A percentile compares a stretch with the other conserved stretches of the same genome.
Conservation (phyloP, 2,113 vertebrate species). For the Spea multiplicata region DNA sequence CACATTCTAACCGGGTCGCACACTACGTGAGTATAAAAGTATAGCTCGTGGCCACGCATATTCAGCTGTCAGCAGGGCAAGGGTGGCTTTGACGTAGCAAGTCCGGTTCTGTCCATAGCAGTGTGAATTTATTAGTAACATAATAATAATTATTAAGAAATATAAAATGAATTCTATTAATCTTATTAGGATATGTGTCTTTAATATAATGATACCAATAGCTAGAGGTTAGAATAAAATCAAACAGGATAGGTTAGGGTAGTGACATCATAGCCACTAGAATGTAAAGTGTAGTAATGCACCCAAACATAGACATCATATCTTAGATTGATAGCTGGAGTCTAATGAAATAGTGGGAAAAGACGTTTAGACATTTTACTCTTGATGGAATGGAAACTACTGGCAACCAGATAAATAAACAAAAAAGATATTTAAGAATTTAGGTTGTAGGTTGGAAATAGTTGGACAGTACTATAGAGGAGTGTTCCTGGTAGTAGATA, state of each 20-base stretch:
- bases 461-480: too few relatives aligned
- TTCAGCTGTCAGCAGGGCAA: too few relatives aligned
- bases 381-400: constrained; percentile 44
- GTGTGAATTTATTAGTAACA: too few relatives aligned
- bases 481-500: too few relatives aligned
- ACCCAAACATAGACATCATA: constrained; percentile 48
- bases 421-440: not conserved
- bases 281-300: constrained; percentile 26
- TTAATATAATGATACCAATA: not conserved
- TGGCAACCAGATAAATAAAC: constrained; percentile 27
- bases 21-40: too few relatives aligned
- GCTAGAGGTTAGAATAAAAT: not conserved
- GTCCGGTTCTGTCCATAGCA: too few relatives aligned
- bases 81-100: too few relatives aligned
- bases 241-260: constrained; percentile 15
- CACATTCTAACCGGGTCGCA: too few relatives aligned
- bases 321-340: constrained; percentile 41
- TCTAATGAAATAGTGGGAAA: constrained; percentile 44
- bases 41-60: too few relatives aligned
- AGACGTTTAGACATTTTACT: constrained; percentile 9
- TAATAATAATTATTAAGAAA: too few relatives aligned
- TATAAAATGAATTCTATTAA: too few relatives aligned
- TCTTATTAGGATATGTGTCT: too few relatives aligned
- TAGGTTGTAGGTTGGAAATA: not conserved
- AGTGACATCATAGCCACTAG: constrained; percentile 40